Evolutionary conservation across 2,113 vertebrate species (phyloP).

Genomic region (Panthera uncia): DNA sequence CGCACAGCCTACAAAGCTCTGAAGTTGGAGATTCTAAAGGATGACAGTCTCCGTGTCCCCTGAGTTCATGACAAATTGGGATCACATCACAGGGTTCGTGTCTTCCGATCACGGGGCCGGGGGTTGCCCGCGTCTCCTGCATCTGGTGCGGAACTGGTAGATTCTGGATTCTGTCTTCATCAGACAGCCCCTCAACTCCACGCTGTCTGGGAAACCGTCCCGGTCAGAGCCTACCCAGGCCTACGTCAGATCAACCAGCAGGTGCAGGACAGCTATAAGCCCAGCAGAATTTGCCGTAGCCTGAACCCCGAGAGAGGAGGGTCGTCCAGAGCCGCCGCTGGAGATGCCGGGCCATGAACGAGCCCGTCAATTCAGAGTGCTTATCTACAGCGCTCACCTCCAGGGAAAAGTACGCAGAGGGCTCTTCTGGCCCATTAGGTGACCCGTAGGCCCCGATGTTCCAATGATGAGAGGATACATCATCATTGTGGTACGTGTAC

Average conservation of each 20-base stretch:
- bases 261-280: no score
- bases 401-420: not conserved
- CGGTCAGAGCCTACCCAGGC: not conserved
- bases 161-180: not conserved
- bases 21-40: not conserved
- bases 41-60: fast-evolving
- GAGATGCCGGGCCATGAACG: not conserved
- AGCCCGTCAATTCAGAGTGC: not conserved
- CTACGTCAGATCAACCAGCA: not conserved
- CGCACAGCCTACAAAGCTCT: not conserved
- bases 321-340: not conserved
- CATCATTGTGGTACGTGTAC: no score
- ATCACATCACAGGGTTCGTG: not conserved
- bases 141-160: not conserved
- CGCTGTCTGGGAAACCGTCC: not conserved
- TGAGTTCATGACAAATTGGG: not conserved
- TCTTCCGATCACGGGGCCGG: not conserved
- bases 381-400: not conserved
- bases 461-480: not conserved
- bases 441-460: not conserved
- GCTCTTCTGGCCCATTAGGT: not conserved
- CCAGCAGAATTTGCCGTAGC: not conserved
- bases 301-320: not conserved
- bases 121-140: not conserved
- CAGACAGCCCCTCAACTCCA: not conserved